A percentile compares a stretch with the other conserved stretches of the same genome.
These are phyloP conservation scores for Trachelus troglodyta DNA, from an alignment of 2,888 invertebrate species.

Conservation along the genomic window DNA sequence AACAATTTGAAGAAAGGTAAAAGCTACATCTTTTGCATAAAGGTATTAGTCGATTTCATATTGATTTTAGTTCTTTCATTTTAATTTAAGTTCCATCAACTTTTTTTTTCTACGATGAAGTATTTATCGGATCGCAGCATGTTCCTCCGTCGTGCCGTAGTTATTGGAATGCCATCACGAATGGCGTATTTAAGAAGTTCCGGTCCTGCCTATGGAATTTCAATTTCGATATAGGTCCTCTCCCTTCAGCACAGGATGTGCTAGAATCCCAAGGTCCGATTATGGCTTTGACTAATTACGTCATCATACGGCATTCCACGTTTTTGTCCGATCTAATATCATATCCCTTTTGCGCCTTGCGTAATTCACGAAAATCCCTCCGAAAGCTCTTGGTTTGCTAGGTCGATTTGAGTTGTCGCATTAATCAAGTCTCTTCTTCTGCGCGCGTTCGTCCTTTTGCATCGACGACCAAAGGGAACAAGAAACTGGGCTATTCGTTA, in stretches of 20 bases:
- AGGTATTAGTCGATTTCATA: not conserved
- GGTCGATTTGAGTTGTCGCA: not conserved
- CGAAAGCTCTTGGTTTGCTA: not conserved
- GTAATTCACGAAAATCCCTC: not conserved
- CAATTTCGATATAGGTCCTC: conserved; percentile 52
- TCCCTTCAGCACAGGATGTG: not conserved
- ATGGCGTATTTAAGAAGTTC: conserved; percentile 49
- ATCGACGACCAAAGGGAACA: not conserved
- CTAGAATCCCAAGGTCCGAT: conserved; percentile 27
- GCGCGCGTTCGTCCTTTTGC: not conserved
- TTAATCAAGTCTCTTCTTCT: not conserved
- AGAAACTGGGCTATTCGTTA: not conserved
- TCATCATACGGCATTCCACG: not conserved
- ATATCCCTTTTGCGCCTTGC: not conserved
- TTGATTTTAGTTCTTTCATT: not conserved
- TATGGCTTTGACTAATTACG: conserved; percentile 48
- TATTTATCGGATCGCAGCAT: not conserved
- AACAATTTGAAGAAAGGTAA: not conserved
- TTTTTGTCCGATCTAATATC: not conserved
- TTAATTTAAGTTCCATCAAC: not conserved
- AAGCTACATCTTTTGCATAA: not conserved
- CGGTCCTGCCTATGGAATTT: conserved; percentile 48
- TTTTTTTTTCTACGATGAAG: not conserved
- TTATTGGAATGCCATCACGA: conserved; percentile 63
- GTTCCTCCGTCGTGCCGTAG: conserved; percentile 1